These are phyloP conservation scores for Barbus barbus DNA, from an alignment of 2,113 vertebrate species.

Conservation along the genomic window DNA sequence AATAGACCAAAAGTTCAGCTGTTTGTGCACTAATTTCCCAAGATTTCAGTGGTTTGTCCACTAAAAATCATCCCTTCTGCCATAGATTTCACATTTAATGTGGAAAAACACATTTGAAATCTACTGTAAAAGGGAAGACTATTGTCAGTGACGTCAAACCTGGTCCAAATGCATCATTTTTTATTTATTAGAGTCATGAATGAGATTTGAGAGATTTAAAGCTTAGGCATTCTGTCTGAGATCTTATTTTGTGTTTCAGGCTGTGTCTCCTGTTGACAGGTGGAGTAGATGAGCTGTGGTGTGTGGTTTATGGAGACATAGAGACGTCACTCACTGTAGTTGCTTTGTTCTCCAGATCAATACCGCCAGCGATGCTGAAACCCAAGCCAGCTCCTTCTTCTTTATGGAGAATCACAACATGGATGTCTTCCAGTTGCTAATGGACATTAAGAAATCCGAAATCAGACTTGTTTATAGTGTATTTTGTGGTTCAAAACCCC, in stretches of 20 bases:
- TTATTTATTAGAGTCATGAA: neutral
- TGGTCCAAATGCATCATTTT: neutral
- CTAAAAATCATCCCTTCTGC: neutral
- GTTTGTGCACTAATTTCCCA: too few relatives aligned
- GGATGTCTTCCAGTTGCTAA: conserved; percentile 89
- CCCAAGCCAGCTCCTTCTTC: conserved; percentile 89
- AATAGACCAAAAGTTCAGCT: neutral
- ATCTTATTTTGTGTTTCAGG: neutral
- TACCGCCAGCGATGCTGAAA: conserved; percentile 92
- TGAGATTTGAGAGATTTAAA: neutral
- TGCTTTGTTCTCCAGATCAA: conserved; percentile 87
- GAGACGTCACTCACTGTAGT: conserved; percentile 80
- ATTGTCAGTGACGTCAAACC: neutral
- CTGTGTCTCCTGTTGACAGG: neutral
- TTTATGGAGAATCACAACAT: conserved; percentile 90
- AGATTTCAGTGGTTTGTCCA: neutral
- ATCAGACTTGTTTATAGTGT: conserved; percentile 13
- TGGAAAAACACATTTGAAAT: neutral
- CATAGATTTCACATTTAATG: neutral
- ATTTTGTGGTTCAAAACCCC: neutral
- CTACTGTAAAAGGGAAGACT: neutral
- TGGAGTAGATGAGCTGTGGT: neutral
- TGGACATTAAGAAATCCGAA: conserved; percentile 46
- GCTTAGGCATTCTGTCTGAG: neutral
- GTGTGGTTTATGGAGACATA: conserved; percentile 8